Conservation (phyloP, 2,797 vertebrate species). For the Forpus xanthops region DNA sequence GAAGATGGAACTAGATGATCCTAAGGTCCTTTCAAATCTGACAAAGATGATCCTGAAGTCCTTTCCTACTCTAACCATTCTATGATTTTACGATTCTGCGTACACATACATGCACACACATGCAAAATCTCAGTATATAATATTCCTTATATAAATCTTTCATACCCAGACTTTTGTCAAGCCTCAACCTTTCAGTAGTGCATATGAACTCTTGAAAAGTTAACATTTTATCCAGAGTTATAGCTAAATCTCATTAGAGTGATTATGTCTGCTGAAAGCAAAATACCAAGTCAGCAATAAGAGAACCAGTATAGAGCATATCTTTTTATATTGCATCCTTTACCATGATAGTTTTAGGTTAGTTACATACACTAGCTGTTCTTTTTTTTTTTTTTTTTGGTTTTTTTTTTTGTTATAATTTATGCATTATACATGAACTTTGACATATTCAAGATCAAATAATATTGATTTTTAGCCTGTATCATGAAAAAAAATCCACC, state of each 20-base stretch:
- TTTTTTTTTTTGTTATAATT: background rate
- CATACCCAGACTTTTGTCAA: background rate
- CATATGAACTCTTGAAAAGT: background rate
- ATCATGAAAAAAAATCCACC: rapidly evolving
- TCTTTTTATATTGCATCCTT: background rate
- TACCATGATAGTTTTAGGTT: background rate
- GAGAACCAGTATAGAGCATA: background rate
- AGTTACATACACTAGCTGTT: background rate
- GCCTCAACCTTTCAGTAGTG: background rate
- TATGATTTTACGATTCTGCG: background rate
- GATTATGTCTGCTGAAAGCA: background rate
- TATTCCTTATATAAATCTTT: background rate
- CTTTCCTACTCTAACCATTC: background rate
- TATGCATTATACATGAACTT: background rate
- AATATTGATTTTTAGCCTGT: background rate
- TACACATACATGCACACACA: rapidly evolving
- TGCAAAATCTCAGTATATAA: background rate
- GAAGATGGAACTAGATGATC: background rate
- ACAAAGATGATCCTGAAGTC: background rate
- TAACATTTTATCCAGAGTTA: background rate
- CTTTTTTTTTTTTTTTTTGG: background rate
- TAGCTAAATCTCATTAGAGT: background rate
- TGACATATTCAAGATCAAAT: background rate
- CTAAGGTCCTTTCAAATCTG: background rate
- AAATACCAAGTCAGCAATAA: background rate